phyloP scores from a whole-genome alignment of 2,113 vertebrate species.

The Cynopterus brachyotis region DNA sequence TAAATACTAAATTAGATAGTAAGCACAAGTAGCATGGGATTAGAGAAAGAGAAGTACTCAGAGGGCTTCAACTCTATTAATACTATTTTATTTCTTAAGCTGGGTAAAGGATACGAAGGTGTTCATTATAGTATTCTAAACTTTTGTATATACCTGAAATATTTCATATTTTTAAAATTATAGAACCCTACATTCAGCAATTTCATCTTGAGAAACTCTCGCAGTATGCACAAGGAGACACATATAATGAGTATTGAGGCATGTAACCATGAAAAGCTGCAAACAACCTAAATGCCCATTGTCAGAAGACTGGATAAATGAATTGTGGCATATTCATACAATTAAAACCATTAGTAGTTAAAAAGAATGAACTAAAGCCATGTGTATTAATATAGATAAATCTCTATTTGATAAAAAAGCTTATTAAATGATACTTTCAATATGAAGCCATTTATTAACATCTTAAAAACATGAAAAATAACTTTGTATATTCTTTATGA shows the following conservation, averaged over 20 bases:
- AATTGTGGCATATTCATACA: background rate
- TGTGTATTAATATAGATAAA: background rate
- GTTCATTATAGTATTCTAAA: background rate
- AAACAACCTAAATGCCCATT: background rate
- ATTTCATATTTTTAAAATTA: constrained; percentile 10
- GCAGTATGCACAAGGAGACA: background rate
- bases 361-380: background rate
- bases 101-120: background rate
- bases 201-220: background rate
- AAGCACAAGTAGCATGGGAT: background rate
- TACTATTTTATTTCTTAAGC: constrained; percentile 9
- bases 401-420: background rate
- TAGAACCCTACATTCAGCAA: background rate
- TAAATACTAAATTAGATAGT: background rate
- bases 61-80: background rate
- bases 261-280: background rate
- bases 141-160: background rate
- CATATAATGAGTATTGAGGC: background rate
- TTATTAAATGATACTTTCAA: background rate
- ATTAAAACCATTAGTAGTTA: background rate
- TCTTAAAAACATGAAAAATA: constrained; percentile 8
- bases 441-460: background rate
- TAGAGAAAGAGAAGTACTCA: background rate
- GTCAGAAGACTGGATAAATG: background rate
- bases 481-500: constrained; percentile 5